Conservation (phyloP, 2,888 invertebrate species). For the Harpalus rubripes region DNA sequence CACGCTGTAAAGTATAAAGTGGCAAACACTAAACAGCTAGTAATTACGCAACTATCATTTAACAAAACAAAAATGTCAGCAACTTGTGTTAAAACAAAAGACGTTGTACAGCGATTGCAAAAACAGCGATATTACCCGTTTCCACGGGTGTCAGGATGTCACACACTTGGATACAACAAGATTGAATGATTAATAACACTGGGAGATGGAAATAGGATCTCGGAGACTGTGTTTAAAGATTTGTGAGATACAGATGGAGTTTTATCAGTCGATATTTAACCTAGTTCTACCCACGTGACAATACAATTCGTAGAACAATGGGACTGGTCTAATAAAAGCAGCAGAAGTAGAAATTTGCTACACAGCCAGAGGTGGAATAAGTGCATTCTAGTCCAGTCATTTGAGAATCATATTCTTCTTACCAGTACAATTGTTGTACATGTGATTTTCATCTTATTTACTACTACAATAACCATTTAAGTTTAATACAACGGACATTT, state of each 20-base stretch:
- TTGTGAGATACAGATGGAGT: slow-evolving; percentile 10
- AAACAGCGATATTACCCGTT: slow-evolving; percentile 45
- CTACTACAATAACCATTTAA: too few relatives aligned
- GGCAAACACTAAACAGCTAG: slow-evolving; percentile 10
- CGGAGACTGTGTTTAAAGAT: not conserved
- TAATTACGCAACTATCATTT: slow-evolving; percentile 38
- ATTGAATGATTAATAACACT: slow-evolving; percentile 34
- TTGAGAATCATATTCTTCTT: not conserved
- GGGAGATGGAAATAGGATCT: slow-evolving; percentile 3
- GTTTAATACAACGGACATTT: too few relatives aligned
- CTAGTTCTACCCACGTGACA: slow-evolving; percentile 39
- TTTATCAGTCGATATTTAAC: slow-evolving; percentile 36
- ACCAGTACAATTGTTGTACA: not conserved
- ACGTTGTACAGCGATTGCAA: slow-evolving; percentile 27
- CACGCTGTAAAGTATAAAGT: not conserved
- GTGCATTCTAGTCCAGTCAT: not conserved
- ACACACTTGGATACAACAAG: slow-evolving; percentile 16
- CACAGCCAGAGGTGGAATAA: slow-evolving; percentile 5
- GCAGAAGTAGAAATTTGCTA: not conserved
- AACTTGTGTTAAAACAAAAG: slow-evolving; percentile 35
- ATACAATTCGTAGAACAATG: slow-evolving; percentile 37
- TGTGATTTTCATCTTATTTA: too few relatives aligned
- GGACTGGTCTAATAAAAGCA: slow-evolving; percentile 23
- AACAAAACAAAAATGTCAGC: slow-evolving; percentile 26
- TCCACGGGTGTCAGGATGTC: slow-evolving; percentile 46